Evolutionary conservation across 2,797 vertebrate genomes (phyloP), one percentile per base, ranked within the genome.

Genomic region (Pteronotus mesoamericanus): DNA sequence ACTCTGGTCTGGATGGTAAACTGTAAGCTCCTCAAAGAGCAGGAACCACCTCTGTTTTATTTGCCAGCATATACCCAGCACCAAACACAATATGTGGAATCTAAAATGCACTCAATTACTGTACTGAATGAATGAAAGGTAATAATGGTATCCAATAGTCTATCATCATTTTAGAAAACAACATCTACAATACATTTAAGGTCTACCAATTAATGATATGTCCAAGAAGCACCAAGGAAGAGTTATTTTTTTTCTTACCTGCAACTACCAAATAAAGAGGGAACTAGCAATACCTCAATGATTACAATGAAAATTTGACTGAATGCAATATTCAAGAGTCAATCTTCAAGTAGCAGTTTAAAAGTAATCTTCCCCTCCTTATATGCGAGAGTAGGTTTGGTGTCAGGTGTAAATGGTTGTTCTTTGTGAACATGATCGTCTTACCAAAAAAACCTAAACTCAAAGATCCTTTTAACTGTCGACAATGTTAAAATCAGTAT

Each of bases 261-360:
- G 37, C 61, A 64, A 46, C 1, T 89, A 85, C 53, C 77, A 95
- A 97, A 77, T 32, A 74, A 71, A 68, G 53, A 77, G n/a, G 46
- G 26, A 86, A 82, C 55, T 68, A 53, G 42, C 29, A 83, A 55
- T 72, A 18, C 4, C 53, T 72, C 66, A 55, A 69, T 48, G 39
- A 87, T 89, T 77, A 91, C 57, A 92, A 75, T 80, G 34, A 71
- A 93, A 94, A 77, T 61, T 34, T 91, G 51, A 75, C 46, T 72
- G 66, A 85, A 75, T 46, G 69, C 78, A 66, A 64, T 64, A 96
- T 34, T 94, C 32, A 26, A 85, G 80, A 77, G 39, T 83, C n/a
- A 91, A 82, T 74, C 24, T 87, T 42, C 82, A 90, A 95, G 37
- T 29, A 90, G 59, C n/a, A 85, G 26, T 78, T 96, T 91, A 86